Percentiles rank a stretch among this genome's conserved stretches.
These are phyloP conservation scores for Lophochroa leadbeateri DNA, from an alignment of 2,113 vertebrate genomes.

Conservation along the genomic window DNA sequence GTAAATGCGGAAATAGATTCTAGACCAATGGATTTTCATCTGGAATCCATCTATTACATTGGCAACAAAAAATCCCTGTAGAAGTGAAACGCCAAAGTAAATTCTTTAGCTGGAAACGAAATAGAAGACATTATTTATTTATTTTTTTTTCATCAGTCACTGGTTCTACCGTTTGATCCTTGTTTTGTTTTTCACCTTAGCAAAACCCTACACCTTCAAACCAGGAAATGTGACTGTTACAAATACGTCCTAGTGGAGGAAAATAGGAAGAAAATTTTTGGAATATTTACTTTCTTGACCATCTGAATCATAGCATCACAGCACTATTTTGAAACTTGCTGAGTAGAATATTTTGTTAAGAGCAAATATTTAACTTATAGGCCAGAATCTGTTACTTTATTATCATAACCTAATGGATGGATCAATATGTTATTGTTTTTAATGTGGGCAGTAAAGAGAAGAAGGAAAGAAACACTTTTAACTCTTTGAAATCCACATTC, in stretches of 20 bases:
- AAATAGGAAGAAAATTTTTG: background rate
- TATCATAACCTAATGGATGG: background rate
- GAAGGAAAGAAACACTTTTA: background rate
- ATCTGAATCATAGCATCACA: background rate
- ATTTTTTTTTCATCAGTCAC: background rate
- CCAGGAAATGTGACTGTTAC: background rate
- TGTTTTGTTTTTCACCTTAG: background rate
- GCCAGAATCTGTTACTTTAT: constrained; percentile 36
- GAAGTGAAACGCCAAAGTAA: background rate
- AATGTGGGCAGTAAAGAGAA: background rate
- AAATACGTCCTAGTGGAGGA: background rate
- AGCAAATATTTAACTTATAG: constrained; percentile 40
- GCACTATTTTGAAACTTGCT: background rate
- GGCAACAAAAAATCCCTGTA: background rate
- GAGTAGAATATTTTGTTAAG: background rate
- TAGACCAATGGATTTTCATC: background rate
- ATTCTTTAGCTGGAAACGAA: background rate
- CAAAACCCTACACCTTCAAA: background rate
- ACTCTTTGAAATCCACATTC: background rate
- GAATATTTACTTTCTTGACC: background rate
- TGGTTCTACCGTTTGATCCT: background rate
- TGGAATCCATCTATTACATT: background rate
- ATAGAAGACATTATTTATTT: too few relatives aligned
- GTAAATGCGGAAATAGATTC: background rate
- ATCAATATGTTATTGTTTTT: constrained; percentile 23